These are phyloP conservation scores for Philereme vetulata DNA, from an alignment of 2,888 invertebrate genomes.

Conservation along the genomic window DNA sequence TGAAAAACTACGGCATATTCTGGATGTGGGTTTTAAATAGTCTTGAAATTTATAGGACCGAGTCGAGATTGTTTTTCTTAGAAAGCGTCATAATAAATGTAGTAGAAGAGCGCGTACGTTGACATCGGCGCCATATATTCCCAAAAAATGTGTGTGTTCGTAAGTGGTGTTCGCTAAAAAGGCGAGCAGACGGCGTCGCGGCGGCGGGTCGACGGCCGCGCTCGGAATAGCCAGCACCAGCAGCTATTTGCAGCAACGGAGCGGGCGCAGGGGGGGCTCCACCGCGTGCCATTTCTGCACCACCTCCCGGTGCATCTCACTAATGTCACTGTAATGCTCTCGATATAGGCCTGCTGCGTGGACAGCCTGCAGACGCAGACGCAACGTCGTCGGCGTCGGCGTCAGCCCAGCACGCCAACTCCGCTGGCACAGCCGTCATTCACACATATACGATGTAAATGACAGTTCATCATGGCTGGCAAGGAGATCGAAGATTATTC, in stretches of 20 bases:
- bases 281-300: constrained; percentile 82
- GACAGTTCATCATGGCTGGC: constrained; percentile 37
- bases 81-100: constrained; percentile 56
- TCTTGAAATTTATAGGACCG: constrained; percentile 45
- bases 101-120: constrained; percentile 65
- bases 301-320: constrained; percentile 82
- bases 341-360: constrained; percentile 74
- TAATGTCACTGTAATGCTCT: constrained; percentile 83
- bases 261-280: constrained; percentile 67
- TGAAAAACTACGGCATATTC: constrained; percentile 31
- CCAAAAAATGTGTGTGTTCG: constrained; percentile 75
- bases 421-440: constrained; percentile 35
- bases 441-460: constrained; percentile 38
- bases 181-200: constrained; percentile 83
- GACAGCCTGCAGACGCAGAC: constrained; percentile 61
- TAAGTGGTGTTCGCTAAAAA: constrained; percentile 79
- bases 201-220: constrained; percentile 82
- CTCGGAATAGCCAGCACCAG: constrained; percentile 81
- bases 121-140: constrained; percentile 67
- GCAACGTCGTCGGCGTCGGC: constrained; percentile 63
- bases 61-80: constrained; percentile 49
- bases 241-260: constrained; percentile 79
- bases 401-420: constrained; percentile 43
- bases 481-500: constrained; percentile 41
- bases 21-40: constrained; percentile 34